phyloP scores from a whole-genome alignment of 53 echinoderm and acorn worm genomes.

The Zoroaster sp. region DNA sequence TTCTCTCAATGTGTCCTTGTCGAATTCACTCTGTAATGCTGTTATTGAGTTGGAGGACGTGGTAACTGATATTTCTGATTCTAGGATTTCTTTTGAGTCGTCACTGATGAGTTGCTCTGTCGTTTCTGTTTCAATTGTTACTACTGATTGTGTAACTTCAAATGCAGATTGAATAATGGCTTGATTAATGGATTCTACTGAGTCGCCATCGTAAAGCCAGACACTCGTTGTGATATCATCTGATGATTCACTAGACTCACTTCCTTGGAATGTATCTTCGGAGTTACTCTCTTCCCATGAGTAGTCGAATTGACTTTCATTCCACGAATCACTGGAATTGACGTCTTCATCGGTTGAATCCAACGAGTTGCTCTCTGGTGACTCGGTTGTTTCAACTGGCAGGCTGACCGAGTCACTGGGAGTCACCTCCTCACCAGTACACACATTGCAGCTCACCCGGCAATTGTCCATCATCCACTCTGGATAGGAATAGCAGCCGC shows the following conservation, averaged over 20 bases:
- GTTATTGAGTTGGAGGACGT: neutral
- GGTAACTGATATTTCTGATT: neutral
- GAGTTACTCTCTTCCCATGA: neutral
- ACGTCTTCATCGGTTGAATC: neutral
- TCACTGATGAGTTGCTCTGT: neutral
- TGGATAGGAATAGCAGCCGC: conserved; percentile 55
- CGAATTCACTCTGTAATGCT: neutral
- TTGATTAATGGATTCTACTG: neutral
- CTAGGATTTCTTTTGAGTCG: neutral
- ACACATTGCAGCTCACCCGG: conserved; percentile 56
- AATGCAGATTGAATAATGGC: neutral
- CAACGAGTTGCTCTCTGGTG: neutral
- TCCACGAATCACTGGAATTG: conserved; percentile 26
- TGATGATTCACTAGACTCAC: neutral
- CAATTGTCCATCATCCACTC: conserved; percentile 69
- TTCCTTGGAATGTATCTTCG: neutral
- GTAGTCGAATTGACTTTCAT: conserved; percentile 14
- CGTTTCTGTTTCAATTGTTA: neutral
- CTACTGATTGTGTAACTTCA: neutral
- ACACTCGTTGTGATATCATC: neutral
- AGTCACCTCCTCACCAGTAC: neutral
- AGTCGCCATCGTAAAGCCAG: neutral
- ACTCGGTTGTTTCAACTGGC: neutral
- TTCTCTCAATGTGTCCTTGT: neutral
- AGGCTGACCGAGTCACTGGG: neutral